Percentiles rank a stretch among this genome's conserved stretches.
These are phyloP conservation scores for Corvus moneduloides DNA, from an alignment of 2,113 vertebrate species.

Conservation along the genomic window DNA sequence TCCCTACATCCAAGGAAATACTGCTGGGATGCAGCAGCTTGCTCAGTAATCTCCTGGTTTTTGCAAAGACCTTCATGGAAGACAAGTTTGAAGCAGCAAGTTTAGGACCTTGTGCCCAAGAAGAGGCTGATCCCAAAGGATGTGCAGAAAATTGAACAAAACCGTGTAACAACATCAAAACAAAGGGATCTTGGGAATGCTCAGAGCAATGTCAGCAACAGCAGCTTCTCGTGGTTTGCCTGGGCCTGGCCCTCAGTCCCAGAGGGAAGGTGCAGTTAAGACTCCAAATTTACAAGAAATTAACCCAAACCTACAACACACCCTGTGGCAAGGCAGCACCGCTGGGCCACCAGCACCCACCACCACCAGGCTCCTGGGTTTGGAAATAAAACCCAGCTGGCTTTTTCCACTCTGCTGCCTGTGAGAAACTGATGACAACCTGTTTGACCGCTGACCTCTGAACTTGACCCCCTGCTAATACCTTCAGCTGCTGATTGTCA, in stretches of 20 bases:
- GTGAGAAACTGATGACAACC: conserved; percentile 82
- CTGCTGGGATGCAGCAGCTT: not conserved
- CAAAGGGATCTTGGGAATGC: not conserved
- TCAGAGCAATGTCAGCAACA: accelerated
- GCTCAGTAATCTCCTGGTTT: not conserved
- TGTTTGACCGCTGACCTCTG: conserved; percentile 85
- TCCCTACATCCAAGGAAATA: accelerated
- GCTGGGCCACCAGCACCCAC: not conserved
- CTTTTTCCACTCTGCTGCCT: conserved; percentile 72
- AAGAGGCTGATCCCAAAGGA: not conserved
- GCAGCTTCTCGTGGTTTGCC: not conserved
- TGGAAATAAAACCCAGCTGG: conserved; percentile 81
- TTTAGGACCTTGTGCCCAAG: not conserved
- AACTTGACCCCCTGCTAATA: conserved; percentile 87
- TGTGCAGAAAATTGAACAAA: not conserved
- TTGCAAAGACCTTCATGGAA: not conserved
- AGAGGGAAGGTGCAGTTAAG: not conserved
- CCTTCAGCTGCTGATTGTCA: conserved; percentile 89
- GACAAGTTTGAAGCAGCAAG: not conserved
- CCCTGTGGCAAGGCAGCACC: not conserved
- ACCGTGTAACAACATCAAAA: accelerated
- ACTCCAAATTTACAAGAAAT: not conserved
- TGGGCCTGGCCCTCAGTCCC: not conserved
- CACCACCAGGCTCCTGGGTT: not conserved
- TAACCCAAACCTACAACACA: accelerated